phyloP scores from a whole-genome alignment of 2,888 invertebrate genomes.

The Sphaerophoria taeniata region DNA sequence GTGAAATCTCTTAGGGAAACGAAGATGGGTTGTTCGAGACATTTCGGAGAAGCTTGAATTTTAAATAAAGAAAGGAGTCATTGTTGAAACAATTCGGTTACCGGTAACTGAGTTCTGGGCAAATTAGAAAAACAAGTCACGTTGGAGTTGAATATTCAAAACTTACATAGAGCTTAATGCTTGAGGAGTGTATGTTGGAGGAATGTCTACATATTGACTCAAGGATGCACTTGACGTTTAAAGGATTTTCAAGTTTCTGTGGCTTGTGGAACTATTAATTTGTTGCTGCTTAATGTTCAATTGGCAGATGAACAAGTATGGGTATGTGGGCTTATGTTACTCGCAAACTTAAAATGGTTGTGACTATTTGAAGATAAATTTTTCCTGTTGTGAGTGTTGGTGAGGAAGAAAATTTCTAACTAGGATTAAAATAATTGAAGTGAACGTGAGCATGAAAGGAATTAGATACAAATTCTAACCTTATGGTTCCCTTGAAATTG shows the following conservation, averaged over 20 bases:
- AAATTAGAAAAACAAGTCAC: constrained; percentile 61
- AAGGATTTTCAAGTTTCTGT: constrained; percentile 48
- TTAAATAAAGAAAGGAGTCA: constrained; percentile 45
- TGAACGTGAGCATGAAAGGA: too few species aligned
- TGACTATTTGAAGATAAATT: too few species aligned
- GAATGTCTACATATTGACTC: constrained; percentile 34
- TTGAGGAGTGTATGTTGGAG: background rate
- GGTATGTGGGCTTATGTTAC: constrained; percentile 19
- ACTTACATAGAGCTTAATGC: constrained; percentile 8
- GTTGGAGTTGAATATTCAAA: constrained; percentile 36
- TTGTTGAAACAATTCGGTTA: background rate
- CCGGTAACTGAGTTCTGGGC: constrained; percentile 31
- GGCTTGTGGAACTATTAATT: constrained; percentile 29
- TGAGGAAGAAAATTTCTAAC: too few species aligned
- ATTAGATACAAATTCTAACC: too few species aligned
- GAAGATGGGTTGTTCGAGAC: constrained; percentile 13
- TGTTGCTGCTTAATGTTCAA: constrained; percentile 58
- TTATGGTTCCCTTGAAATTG: too few species aligned
- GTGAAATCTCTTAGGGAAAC: constrained; percentile 7
- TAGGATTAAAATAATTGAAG: too few species aligned
- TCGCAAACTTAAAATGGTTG: too few species aligned
- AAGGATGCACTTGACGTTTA: constrained; percentile 66
- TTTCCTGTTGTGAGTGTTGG: too few species aligned
- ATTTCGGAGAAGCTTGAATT: constrained; percentile 17
- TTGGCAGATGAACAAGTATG: constrained; percentile 56